These are phyloP conservation scores for Eupithecia subfuscata DNA, from an alignment of 2,888 invertebrate genomes.

Conservation along the genomic window DNA sequence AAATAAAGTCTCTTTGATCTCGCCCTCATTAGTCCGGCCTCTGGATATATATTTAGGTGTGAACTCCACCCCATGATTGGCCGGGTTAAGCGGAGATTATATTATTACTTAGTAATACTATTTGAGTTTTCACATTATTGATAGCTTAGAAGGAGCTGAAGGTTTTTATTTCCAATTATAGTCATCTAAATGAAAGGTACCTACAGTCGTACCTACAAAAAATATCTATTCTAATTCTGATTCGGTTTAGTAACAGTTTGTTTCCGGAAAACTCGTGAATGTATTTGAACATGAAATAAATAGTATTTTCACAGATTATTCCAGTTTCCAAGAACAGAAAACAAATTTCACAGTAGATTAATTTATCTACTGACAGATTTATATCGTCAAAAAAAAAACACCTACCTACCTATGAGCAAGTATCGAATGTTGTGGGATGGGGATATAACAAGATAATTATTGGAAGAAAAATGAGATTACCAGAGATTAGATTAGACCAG, in stretches of 20 bases:
- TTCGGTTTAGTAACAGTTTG: not conserved
- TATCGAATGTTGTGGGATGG: not conserved
- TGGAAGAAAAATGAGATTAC: not conserved
- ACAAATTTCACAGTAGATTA: too few species aligned
- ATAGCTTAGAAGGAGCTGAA: not conserved
- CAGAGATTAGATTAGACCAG: too few species aligned
- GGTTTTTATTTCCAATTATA: not conserved
- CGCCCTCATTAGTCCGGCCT: slow-evolving; percentile 42
- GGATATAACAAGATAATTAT: not conserved
- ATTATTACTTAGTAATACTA: not conserved
- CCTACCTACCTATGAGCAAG: not conserved
- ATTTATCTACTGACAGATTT: too few species aligned
- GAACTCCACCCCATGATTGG: slow-evolving; percentile 12
- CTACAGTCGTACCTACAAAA: too few species aligned
- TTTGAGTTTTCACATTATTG: too few species aligned
- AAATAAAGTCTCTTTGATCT: slow-evolving; percentile 47
- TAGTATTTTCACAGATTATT: not conserved
- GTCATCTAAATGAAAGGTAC: not conserved
- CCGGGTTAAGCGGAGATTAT: not conserved
- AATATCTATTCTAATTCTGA: too few species aligned
- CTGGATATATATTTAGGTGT: slow-evolving; percentile 32
- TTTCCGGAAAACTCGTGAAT: not conserved
- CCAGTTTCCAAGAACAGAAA: not conserved
- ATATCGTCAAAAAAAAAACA: too few species aligned
- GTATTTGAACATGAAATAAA: not conserved